Evolutionary conservation across 2,888 invertebrate genomes (phyloP).

Genomic region (Agriopis marginaria): DNA sequence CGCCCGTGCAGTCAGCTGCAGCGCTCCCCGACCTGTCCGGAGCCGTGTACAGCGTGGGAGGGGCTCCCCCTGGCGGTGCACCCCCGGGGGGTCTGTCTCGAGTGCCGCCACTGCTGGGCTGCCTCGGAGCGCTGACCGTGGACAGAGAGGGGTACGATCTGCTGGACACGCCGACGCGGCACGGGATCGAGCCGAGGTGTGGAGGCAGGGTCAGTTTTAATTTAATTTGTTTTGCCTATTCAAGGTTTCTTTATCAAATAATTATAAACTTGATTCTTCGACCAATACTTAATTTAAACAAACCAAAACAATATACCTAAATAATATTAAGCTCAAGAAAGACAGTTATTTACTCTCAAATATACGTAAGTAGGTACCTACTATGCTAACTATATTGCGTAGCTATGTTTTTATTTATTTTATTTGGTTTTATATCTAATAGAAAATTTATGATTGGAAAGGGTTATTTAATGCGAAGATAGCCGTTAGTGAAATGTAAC

Average conservation of each 20-base stretch:
- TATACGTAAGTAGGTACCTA: too few relatives aligned
- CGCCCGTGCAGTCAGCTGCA: conserved; percentile 85
- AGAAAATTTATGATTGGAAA: too few relatives aligned
- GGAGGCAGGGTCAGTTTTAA: conserved; percentile 86
- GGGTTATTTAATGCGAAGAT: too few relatives aligned
- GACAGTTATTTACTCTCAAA: too few relatives aligned
- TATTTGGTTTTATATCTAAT: too few relatives aligned
- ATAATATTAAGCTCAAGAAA: too few relatives aligned
- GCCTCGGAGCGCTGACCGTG: conserved; percentile 91
- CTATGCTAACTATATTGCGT: too few relatives aligned
- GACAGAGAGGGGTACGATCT: conserved; percentile 91
- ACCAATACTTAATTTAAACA: too few relatives aligned
- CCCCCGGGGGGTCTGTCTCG: conserved; percentile 28
- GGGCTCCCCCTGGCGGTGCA: conserved; percentile 91
- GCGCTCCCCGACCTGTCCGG: conserved; percentile 89
- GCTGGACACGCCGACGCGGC: conserved; percentile 88
- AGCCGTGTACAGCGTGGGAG: conserved; percentile 93
- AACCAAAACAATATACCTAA: too few relatives aligned
- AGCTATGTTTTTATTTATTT: too few relatives aligned
- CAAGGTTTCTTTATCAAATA: too few relatives aligned
- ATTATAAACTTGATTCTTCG: background rate
- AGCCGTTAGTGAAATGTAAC: too few relatives aligned
- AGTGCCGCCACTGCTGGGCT: conserved; percentile 90
- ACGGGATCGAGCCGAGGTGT: conserved; percentile 91
- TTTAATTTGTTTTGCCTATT: background rate